A percentile compares a stretch with the other conserved stretches of the same genome.
Conservation (phyloP, 2,797 vertebrate species). For the Antennarius maculatus region DNA sequence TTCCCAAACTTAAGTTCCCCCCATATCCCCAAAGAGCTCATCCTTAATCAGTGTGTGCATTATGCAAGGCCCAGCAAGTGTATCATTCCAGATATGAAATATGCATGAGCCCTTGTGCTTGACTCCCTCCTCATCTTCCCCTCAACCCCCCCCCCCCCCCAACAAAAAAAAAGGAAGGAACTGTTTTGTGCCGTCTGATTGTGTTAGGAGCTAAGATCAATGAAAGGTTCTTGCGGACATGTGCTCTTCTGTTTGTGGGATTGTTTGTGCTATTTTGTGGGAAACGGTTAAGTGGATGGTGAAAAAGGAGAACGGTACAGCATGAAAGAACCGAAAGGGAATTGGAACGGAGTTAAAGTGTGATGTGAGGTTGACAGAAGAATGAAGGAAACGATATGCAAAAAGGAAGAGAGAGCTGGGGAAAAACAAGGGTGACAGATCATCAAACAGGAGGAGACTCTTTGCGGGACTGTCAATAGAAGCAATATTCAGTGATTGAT, state of each 20-base stretch:
- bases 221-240: slow-evolving; percentile 33
- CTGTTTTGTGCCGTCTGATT: slow-evolving; percentile 68
- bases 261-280: slow-evolving; percentile 34
- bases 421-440: slow-evolving; percentile 41
- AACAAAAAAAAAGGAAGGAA: slow-evolving; percentile 46
- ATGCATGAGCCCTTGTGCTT: slow-evolving; percentile 71
- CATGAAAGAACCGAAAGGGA: slow-evolving; percentile 36
- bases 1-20: slow-evolving; percentile 53
- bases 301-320: slow-evolving; percentile 11
- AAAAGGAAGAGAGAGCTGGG: slow-evolving; percentile 6
- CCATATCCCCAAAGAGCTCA: slow-evolving; percentile 31
- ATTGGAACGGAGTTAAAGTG: slow-evolving; percentile 46
- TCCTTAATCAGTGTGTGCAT: slow-evolving; percentile 74
- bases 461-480: slow-evolving; percentile 78
- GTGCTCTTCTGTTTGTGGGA: not conserved
- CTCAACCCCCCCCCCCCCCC: slow-evolving; percentile 7
- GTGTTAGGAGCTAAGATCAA: slow-evolving; percentile 63
- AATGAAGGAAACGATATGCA: slow-evolving; percentile 1
- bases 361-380: slow-evolving; percentile 17
- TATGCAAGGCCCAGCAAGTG: slow-evolving; percentile 78
- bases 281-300: slow-evolving; percentile 28
- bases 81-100: slow-evolving; percentile 78
- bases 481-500: slow-evolving; percentile 83
- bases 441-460: slow-evolving; percentile 72
- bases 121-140: slow-evolving; percentile 19